Base-by-base conservation (phyloP, 2,797 vertebrate genomes). In the Manis javanica region DNA sequence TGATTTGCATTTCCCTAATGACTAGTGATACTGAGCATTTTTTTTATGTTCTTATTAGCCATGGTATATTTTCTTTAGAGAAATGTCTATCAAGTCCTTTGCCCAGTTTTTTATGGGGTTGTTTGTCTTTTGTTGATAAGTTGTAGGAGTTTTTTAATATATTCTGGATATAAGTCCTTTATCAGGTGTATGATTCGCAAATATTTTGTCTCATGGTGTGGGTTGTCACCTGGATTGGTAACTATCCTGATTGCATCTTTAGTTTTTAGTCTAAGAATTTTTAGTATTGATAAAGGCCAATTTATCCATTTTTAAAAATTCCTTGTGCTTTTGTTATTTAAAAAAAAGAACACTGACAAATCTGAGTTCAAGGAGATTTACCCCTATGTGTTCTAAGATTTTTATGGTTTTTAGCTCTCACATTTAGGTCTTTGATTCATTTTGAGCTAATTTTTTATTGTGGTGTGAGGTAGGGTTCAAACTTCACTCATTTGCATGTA, bases 381-480 rank as follows among this genome's bases (percentile, higher is more conserved):
- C 21, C n/a, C 23, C 37, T 26, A 34, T 68, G 29, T 75, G 66
- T 91, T 29, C 15, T 87, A 75, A 79, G 42, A 59, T 39, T 68
- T 74, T 51, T 64, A 78, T 69, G 51, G 18, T 63, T 81, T 81
- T 63, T 71, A 59, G 29, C 29, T 46, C 78, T 69, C 75, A 64
- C 19, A 37, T 69, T 84, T 46, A 84, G 21, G 31, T 26, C 63
- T 92, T 64, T 71, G 39, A 55, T 55, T 75, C 23, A 78, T 92
- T 92, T 78, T 55, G 31, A 68, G 39, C 66, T 87, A 46, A 64
- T 90, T 90, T 55, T 69, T 82, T 26, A 82, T 77, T n/a, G 75
- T 46, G 18, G 10, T 59, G 7, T 59, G 63, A 82, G 29, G 39
- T 51, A 46, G 24, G 18, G 61, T 85, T 90, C 64, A 64, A 79